phyloP scores from a whole-genome alignment of 2,797 vertebrate genomes.

The Cossypha dichroa region DNA sequence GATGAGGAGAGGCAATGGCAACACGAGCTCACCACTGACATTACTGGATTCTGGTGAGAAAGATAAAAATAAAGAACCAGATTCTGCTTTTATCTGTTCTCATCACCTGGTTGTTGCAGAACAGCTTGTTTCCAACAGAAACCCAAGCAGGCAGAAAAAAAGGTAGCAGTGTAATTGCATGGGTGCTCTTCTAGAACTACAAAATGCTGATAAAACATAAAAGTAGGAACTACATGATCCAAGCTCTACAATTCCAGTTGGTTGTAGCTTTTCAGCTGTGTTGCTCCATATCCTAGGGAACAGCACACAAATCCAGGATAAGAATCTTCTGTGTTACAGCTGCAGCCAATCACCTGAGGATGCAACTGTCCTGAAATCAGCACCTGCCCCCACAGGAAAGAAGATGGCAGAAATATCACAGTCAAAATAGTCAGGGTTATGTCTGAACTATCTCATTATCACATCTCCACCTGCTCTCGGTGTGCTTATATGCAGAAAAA shows the following conservation, averaged over 20 bases:
- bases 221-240: fast-evolving
- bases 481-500: background rate
- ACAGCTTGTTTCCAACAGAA: background rate
- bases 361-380: background rate
- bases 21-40: background rate
- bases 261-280: background rate
- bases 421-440: background rate
- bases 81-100: background rate
- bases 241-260: background rate
- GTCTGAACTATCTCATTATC: fast-evolving
- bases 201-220: background rate
- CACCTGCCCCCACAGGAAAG: background rate
- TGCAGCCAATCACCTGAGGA: background rate
- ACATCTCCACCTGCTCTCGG: background rate
- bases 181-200: background rate
- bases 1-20: background rate
- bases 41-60: background rate
- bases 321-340: background rate
- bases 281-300: background rate
- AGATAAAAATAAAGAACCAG: background rate
- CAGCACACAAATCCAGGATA: background rate
- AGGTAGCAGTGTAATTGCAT: background rate
- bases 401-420: background rate
- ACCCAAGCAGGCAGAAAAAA: background rate
- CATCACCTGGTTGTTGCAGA: background rate